Evolutionary conservation across 2,888 invertebrate species (phyloP).

Genomic region (Zonitis immaculata): DNA sequence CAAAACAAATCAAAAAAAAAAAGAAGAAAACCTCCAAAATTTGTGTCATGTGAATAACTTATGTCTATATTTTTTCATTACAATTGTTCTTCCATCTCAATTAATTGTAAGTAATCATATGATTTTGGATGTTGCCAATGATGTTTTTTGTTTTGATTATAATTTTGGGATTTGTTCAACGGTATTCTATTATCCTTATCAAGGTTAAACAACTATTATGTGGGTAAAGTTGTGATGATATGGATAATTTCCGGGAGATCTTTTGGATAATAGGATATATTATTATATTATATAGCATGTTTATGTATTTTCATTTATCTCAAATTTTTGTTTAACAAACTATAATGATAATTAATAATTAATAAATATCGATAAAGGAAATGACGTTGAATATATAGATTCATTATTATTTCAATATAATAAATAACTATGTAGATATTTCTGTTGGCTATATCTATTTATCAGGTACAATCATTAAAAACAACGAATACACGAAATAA

Average conservation of each 20-base stretch:
- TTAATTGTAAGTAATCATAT: background rate
- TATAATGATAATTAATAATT: background rate
- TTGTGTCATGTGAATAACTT: background rate
- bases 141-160: background rate
- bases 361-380: no score
- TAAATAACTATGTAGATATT: background rate
- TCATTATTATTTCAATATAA: background rate
- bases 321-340: background rate
- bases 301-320: background rate
- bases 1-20: background rate
- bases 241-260: background rate
- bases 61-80: background rate
- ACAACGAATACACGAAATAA: background rate
- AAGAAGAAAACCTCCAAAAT: background rate
- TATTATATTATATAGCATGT: no score
- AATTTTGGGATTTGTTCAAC: background rate
- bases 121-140: background rate
- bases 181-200: background rate
- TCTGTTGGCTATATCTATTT: background rate
- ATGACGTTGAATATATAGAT: background rate
- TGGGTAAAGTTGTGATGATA: background rate
- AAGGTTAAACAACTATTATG: background rate
- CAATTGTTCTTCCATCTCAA: background rate
- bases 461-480: background rate
- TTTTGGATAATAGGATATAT: background rate